Evolutionary conservation across 2,888 invertebrate genomes (phyloP).

Genomic region (Kryphioiulus occultus): DNA sequence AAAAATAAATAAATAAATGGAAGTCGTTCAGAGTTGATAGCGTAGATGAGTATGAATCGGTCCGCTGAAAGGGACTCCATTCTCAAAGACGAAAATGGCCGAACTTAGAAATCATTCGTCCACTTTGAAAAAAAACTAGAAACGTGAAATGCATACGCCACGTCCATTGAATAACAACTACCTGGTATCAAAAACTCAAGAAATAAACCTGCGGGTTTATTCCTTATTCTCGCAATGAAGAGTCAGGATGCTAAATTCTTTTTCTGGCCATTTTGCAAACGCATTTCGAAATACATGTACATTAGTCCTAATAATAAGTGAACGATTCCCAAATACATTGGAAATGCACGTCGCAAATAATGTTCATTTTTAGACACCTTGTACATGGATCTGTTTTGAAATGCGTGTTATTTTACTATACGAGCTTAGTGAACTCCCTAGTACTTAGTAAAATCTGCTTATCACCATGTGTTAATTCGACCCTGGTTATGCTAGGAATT

Average conservation of each 20-base stretch:
- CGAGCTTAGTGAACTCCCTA: too few species aligned
- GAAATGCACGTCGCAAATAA: too few species aligned
- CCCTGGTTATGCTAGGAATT: too few species aligned
- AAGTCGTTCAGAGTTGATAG: slow-evolving; percentile 11
- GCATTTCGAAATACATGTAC: too few species aligned
- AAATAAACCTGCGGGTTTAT: background rate
- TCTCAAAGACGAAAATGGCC: background rate
- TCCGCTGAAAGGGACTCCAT: background rate
- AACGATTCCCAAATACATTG: too few species aligned
- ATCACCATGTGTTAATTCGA: too few species aligned
- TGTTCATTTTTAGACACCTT: too few species aligned
- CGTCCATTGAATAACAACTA: slow-evolving; percentile 4
- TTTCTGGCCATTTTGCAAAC: too few species aligned
- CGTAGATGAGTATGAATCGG: slow-evolving; percentile 11
- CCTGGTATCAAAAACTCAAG: background rate
- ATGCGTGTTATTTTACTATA: too few species aligned
- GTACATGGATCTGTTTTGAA: too few species aligned
- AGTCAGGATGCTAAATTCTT: background rate
- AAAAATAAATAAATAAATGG: slow-evolving; percentile 1
- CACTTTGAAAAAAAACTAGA: slow-evolving; percentile 14
- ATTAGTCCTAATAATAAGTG: too few species aligned
- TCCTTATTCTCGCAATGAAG: background rate
- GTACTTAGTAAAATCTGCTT: too few species aligned
- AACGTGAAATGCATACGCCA: slow-evolving; percentile 10
- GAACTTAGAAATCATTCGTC: slow-evolving; percentile 29